A percentile compares a stretch with the other conserved stretches of the same genome.
Conservation (phyloP, 2,113 vertebrate species). For the Natator depressus region DNA sequence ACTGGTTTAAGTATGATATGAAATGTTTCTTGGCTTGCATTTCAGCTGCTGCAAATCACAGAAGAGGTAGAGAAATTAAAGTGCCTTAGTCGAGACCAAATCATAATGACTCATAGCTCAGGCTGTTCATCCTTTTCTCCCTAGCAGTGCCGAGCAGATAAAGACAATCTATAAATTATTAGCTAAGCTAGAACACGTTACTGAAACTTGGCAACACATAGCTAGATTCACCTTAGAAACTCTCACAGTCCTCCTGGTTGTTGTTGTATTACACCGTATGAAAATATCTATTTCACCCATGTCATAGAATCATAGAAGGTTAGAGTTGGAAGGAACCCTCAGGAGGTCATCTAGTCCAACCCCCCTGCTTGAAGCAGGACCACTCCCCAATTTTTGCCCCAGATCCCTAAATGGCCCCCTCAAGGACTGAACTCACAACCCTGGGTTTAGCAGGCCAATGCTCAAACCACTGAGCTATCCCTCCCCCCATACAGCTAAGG, state of each 20-base stretch:
- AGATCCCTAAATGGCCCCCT: too few species aligned
- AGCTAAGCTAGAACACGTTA: background rate
- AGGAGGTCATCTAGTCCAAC: too few species aligned
- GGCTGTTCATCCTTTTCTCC: background rate
- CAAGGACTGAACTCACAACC: too few species aligned
- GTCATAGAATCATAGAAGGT: too few species aligned
- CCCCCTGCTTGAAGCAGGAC: too few species aligned
- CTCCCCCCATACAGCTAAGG: too few species aligned
- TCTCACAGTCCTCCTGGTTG: background rate
- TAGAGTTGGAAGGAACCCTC: too few species aligned
- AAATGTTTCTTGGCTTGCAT: background rate
- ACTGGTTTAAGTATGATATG: background rate
- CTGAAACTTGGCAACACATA: background rate
- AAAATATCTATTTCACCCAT: background rate
- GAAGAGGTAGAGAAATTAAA: background rate
- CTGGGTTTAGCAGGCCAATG: too few species aligned
- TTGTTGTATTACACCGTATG: background rate
- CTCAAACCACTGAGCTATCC: too few species aligned
- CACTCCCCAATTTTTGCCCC: too few species aligned
- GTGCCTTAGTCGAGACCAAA: constrained; percentile 27
- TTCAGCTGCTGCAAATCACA: background rate
- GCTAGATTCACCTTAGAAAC: background rate
- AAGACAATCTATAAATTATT: constrained; percentile 41
- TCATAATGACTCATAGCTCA: constrained; percentile 47
- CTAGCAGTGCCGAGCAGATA: constrained; percentile 51